Evolutionary conservation across 1,140 invertebrate genomes (phyloP).

Genomic region (Geopemphigus sp.): DNA sequence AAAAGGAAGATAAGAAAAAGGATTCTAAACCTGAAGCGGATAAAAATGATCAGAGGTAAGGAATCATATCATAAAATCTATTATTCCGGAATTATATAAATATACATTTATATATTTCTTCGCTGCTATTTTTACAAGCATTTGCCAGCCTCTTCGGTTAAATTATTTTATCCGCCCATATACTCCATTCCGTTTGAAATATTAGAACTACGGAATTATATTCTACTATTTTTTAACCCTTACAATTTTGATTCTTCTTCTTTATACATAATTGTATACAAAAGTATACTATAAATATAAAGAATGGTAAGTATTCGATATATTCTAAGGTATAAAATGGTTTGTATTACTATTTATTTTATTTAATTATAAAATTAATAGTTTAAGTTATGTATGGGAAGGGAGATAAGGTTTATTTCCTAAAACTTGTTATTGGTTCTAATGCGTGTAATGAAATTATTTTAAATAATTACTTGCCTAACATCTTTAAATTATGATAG

Average conservation of each 20-base stretch:
- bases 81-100: slow-evolving; percentile 50
- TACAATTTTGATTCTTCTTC: slow-evolving; percentile 12
- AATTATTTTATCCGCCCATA: slow-evolving; percentile 44
- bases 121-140: slow-evolving; percentile 43
- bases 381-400: not conserved
- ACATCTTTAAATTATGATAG: too few relatives aligned
- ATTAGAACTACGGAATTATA: slow-evolving; percentile 11
- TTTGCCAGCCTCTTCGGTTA: slow-evolving; percentile 43
- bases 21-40: slow-evolving; percentile 50
- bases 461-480: too few relatives aligned
- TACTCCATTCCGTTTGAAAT: slow-evolving; percentile 41
- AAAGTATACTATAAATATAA: not conserved
- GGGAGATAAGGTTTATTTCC: not conserved
- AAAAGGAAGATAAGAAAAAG: slow-evolving; percentile 49
- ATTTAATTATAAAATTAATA: not conserved
- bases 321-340: not conserved
- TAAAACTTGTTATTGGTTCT: too few relatives aligned
- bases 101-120: slow-evolving; percentile 47
- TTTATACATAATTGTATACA: not conserved
- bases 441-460: too few relatives aligned
- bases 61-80: slow-evolving; percentile 47
- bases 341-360: slow-evolving; percentile 1
- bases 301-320: slow-evolving; percentile 19
- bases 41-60: slow-evolving; percentile 49
- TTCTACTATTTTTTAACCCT: not conserved